Evolutionary conservation across 2,888 invertebrate genomes (phyloP), one percentile per base, ranked within the genome.

Genomic region (Camponotus fellah): DNA sequence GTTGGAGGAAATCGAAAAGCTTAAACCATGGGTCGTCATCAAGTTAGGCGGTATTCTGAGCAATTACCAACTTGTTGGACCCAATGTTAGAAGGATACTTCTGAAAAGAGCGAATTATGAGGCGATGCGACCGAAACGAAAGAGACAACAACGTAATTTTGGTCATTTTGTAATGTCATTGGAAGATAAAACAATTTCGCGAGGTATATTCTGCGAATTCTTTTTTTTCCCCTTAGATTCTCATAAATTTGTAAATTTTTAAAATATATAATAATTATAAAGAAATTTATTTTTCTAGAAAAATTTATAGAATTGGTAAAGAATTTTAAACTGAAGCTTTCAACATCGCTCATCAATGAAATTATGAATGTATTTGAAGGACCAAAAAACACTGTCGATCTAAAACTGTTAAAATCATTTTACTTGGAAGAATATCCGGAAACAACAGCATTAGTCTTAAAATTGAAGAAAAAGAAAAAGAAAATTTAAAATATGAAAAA

Each of bases 101-200:
- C 95, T 96, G 49, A 93, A 95, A 79, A 93, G 96, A 83, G 96
- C 96, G 6, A 95, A 95, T 86, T 95, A 94, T 83, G 94, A 96
- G 64, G 95, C 95, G 9, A 94, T 94, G 91, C 95, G 93, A 87
- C 95, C 95, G 3, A 96, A 96, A 87, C 95, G 94, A 88, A 94
- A 92, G 56, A 95, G 91, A 86, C 91, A 74, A 32, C 92, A 86
- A 82, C 95, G 91, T 89, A 93, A 95, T 89, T 96, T 96, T 88
- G 95, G 95, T 0, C 95, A 95, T 62, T 95, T 95, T 76, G 92
- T 95, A 37, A 86, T 95, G 56, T 88, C 92, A 8, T 91, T 95
- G 34, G 92, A 93, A 0, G 94, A 95, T 49, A 86, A 89, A 21
- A 86, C 86, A 2, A 90, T 95, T 49, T 71, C 92, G 8, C 91